A percentile compares a stretch with the other conserved stretches of the same genome.
phyloP scores from a whole-genome alignment of 2,113 vertebrate genomes.

The Scortum barcoo region DNA sequence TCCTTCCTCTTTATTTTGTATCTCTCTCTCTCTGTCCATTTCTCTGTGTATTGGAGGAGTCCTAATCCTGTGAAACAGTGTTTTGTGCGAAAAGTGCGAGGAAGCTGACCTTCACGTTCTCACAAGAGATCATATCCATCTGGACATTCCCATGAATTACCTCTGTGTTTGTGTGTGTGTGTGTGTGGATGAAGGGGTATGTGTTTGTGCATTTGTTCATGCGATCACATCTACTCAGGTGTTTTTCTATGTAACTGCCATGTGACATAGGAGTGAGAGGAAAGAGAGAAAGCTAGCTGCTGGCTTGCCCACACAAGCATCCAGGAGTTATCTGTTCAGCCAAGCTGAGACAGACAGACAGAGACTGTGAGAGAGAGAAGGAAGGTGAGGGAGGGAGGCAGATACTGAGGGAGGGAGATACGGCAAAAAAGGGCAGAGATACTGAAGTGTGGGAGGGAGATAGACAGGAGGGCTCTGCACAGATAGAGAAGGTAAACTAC shows the following conservation, averaged over 20 bases:
- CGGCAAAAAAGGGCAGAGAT: slow-evolving; percentile 68
- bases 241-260: slow-evolving; percentile 1
- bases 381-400: slow-evolving; percentile 51
- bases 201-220: not conserved
- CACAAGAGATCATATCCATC: slow-evolving; percentile 34
- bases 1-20: not conserved
- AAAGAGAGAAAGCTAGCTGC: slow-evolving; percentile 30
- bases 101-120: slow-evolving; percentile 47
- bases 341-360: slow-evolving; percentile 66
- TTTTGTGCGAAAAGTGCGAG: slow-evolving; percentile 20
- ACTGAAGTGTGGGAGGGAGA: slow-evolving; percentile 64
- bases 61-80: slow-evolving; percentile 39
- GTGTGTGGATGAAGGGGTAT: not conserved
- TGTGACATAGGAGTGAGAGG: slow-evolving; percentile 18
- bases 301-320: slow-evolving; percentile 50
- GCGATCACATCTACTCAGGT: slow-evolving; percentile 22
- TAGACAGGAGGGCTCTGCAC: slow-evolving; percentile 46
- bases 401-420: slow-evolving; percentile 69
- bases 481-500: slow-evolving; percentile 62
- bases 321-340: slow-evolving; percentile 73
- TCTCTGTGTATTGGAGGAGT: slow-evolving; percentile 52
- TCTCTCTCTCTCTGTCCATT: not conserved
- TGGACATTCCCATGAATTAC: slow-evolving; percentile 56
- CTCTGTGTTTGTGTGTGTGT: not conserved
- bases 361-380: slow-evolving; percentile 46